phyloP scores from a whole-genome alignment of 2,797 vertebrate genomes.

The Hippopotamyrus pictus region DNA sequence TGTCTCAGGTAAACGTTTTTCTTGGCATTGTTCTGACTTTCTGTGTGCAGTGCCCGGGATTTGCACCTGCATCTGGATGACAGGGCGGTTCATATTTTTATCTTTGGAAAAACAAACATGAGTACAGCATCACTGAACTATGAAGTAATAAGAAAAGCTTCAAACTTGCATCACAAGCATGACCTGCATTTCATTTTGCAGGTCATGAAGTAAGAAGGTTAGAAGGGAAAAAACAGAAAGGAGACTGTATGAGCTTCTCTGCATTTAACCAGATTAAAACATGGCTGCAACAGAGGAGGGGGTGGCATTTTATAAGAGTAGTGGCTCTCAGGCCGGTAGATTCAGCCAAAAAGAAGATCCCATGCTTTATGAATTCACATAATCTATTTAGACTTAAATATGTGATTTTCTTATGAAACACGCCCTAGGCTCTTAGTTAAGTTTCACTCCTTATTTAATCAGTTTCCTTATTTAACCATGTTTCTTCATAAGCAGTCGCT shows the following conservation, averaged over 20 bases:
- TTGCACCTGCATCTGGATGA: slow-evolving; percentile 55
- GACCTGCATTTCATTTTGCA: not conserved
- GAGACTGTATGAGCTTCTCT: not conserved
- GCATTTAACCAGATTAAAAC: not conserved
- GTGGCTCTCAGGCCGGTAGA: not conserved
- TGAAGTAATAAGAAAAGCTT: not conserved
- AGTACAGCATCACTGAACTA: not conserved
- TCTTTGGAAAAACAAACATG: not conserved
- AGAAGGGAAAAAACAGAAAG: not conserved
- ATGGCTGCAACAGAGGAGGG: not conserved
- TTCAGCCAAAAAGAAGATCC: not conserved
- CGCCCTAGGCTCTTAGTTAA: not conserved
- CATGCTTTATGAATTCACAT: not conserved
- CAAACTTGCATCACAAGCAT: not conserved
- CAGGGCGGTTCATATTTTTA: not conserved
- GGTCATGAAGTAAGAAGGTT: not conserved
- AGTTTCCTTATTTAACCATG: not conserved
- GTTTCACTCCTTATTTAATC: not conserved
- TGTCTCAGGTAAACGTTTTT: slow-evolving; percentile 37
- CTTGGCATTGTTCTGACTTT: slow-evolving; percentile 49
- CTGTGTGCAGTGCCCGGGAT: slow-evolving; percentile 46
- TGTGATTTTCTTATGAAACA: not conserved
- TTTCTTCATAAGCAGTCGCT: not conserved
- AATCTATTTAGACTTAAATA: not conserved
- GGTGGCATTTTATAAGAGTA: not conserved